A percentile compares a stretch with the other conserved stretches of the same genome.
phyloP scores from a whole-genome alignment of 2,113 vertebrate species.

The Sterrhoptilus dennistouni region DNA sequence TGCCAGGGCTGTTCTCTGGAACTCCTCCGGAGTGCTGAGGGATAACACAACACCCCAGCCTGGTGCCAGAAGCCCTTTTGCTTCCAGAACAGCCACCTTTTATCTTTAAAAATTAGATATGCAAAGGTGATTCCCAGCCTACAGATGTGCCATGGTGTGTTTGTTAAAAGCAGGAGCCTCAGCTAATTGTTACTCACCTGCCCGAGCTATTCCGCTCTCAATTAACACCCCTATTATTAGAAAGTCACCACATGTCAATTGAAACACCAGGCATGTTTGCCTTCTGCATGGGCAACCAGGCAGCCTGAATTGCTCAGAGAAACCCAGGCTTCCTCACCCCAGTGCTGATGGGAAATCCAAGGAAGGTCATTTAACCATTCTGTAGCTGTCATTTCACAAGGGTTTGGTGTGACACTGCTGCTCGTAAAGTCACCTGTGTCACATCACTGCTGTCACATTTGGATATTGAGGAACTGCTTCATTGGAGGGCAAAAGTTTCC shows the following conservation, averaged over 20 bases:
- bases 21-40: fast-evolving
- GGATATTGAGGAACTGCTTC: background rate
- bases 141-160: background rate
- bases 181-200: slow-evolving; percentile 7
- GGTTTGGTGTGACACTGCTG: background rate
- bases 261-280: slow-evolving; percentile 4
- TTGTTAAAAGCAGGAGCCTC: background rate
- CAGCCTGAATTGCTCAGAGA: background rate
- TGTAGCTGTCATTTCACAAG: background rate
- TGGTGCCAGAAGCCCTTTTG: background rate
- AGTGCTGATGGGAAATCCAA: background rate
- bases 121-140: background rate
- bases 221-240: slow-evolving; percentile 45
- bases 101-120: background rate
- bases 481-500: background rate
- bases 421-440: fast-evolving
- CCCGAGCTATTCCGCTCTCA: background rate
- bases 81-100: background rate
- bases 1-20: background rate
- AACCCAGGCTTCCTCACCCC: background rate
- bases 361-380: background rate
- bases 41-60: background rate
- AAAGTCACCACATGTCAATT: background rate
- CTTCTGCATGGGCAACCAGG: slow-evolving; percentile 41
- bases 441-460: background rate